These are phyloP conservation scores for Bombus difficillimus DNA, from an alignment of 1,140 invertebrate species.

Conservation along the genomic window DNA sequence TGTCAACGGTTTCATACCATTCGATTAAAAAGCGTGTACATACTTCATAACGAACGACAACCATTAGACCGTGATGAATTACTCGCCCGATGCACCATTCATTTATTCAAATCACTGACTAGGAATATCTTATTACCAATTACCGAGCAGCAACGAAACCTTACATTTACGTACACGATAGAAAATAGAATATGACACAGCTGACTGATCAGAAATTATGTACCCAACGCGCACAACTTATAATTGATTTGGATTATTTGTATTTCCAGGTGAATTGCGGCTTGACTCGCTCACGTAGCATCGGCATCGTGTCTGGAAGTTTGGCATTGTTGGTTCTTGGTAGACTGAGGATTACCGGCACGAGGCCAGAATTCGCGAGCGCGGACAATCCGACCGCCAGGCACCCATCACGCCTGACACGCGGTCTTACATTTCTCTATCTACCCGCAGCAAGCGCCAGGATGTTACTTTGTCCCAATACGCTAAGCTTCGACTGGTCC, in stretches of 20 bases:
- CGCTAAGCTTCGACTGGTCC: constrained; percentile 97
- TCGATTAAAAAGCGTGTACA: not conserved
- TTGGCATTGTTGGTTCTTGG: constrained; percentile 78
- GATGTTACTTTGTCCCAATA: constrained; percentile 91
- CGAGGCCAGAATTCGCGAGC: constrained; percentile 89
- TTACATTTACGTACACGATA: not conserved
- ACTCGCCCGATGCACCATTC: not conserved
- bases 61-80: not conserved
- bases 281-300: constrained; percentile 65
- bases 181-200: not conserved
- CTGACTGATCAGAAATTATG: not conserved
- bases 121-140: not conserved
- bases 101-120: not conserved
- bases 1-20: not conserved
- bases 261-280: constrained; percentile 67
- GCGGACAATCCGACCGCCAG: constrained; percentile 95
- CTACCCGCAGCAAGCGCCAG: constrained; percentile 93
- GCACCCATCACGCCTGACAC: constrained; percentile 87
- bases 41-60: not conserved
- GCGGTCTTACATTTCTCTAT: constrained; percentile 93
- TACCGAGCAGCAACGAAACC: not conserved
- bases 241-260: not conserved
- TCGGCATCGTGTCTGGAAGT: constrained; percentile 77
- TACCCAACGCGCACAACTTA: not conserved
- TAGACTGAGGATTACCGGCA: constrained; percentile 77